phyloP scores from a whole-genome alignment of 1,140 invertebrate species.

The Atta cephalotes region DNA sequence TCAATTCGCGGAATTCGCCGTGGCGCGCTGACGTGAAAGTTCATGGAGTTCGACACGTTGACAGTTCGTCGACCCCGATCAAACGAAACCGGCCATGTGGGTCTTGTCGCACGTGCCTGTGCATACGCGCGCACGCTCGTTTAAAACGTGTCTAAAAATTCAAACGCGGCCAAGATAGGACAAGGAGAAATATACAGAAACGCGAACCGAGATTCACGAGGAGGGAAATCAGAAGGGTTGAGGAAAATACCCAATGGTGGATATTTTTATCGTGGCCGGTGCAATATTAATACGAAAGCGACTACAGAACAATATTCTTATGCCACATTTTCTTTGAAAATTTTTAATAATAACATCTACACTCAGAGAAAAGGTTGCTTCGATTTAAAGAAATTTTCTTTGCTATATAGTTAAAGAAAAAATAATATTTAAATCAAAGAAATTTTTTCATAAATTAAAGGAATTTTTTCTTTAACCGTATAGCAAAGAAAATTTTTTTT shows the following conservation, averaged over 20 bases:
- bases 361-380: no score
- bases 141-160: conserved; percentile 58
- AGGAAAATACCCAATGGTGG: neutral
- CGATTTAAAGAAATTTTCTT: no score
- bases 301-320: neutral
- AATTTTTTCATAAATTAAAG: no score
- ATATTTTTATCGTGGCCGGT: neutral
- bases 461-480: no score
- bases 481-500: no score
- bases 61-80: conserved; percentile 76
- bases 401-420: no score
- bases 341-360: neutral
- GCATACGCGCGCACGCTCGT: conserved; percentile 7
- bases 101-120: conserved; percentile 50
- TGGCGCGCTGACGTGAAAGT: conserved; percentile 74
- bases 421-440: no score
- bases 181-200: conserved; percentile 49
- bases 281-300: neutral
- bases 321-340: neutral
- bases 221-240: neutral
- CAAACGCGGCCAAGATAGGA: conserved; percentile 26
- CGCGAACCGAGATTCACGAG: neutral
- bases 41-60: conserved; percentile 67
- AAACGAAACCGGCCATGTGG: conserved; percentile 74
- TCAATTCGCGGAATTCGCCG: conserved; percentile 67